Percentiles rank a stretch among this genome's conserved stretches.
Evolutionary conservation across 2,113 vertebrate species (phyloP).

Genomic region (Leptosomus discolor): DNA sequence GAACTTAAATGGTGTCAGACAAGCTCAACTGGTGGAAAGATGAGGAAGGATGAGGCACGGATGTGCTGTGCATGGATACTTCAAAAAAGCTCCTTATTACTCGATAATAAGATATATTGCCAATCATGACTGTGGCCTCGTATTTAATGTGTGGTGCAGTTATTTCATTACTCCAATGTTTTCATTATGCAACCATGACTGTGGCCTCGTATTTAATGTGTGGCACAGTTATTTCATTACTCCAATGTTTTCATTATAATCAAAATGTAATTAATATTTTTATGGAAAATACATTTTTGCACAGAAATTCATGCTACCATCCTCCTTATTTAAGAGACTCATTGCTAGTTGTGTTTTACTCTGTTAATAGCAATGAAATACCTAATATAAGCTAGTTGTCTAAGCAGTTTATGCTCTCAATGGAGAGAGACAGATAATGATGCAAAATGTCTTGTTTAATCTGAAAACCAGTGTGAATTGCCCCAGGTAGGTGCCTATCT

Average conservation of each 20-base stretch:
- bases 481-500: background rate
- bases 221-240: no score
- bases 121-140: background rate
- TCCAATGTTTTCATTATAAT: background rate
- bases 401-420: background rate
- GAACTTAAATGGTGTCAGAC: background rate
- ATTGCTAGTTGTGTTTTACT: background rate
- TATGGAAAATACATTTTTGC: background rate
- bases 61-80: background rate
- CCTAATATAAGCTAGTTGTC: background rate
- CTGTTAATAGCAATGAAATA: background rate
- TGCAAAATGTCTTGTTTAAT: background rate
- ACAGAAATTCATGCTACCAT: background rate
- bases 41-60: background rate
- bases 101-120: background rate
- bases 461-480: background rate
- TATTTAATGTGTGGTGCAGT: background rate
- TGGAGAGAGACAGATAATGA: background rate
- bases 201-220: no score
- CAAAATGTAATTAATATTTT: background rate
- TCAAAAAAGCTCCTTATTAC: background rate
- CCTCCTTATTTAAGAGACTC: background rate
- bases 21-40: background rate
- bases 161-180: background rate
- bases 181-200: no score